Evolutionary conservation across 1,140 invertebrate genomes (phyloP).

Genomic region (Mercenaria mercenaria): DNA sequence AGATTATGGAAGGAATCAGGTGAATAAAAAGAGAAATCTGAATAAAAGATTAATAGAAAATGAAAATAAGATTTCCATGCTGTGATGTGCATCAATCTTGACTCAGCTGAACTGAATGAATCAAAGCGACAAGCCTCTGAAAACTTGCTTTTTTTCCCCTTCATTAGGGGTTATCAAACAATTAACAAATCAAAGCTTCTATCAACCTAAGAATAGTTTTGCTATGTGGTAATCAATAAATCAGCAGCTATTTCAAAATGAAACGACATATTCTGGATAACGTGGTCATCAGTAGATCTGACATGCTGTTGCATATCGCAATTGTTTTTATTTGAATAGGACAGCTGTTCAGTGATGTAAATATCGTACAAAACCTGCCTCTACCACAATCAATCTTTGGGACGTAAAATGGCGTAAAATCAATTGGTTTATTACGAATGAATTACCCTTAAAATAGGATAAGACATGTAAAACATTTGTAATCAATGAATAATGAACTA

Average conservation of each 20-base stretch:
- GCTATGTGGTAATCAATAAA: background rate
- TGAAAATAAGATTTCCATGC: no score
- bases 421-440: conserved; percentile 64
- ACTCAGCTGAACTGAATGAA: background rate
- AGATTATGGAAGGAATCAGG: no score
- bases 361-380: conserved; percentile 5
- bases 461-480: conserved; percentile 63
- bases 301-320: conserved; percentile 16
- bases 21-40: no score
- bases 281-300: no score
- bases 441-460: conserved; percentile 39
- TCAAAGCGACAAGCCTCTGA: background rate
- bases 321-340: conserved; percentile 21
- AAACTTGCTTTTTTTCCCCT: background rate
- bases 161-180: background rate
- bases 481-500: conserved; percentile 66
- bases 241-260: background rate
- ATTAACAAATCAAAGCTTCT: background rate
- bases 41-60: no score
- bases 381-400: conserved; percentile 11
- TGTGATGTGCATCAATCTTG: background rate
- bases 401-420: conserved; percentile 61
- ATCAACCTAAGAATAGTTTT: background rate
- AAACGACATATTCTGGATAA: background rate
- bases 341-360: conserved; percentile 25